Base-by-base conservation (phyloP, 2,888 invertebrate genomes). In the Troglohyphantes excavatus region DNA sequence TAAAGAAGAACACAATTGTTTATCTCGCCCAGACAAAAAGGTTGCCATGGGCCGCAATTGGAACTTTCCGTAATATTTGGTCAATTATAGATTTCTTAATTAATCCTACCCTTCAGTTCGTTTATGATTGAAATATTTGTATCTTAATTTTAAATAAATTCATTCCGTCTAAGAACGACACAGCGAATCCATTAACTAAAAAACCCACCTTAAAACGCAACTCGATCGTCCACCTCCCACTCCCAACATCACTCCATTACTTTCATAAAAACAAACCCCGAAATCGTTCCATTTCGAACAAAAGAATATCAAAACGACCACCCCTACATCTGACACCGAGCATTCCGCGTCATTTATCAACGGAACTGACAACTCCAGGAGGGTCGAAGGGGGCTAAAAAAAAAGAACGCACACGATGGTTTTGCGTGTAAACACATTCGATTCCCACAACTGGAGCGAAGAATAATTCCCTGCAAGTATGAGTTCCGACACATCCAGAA, bases 251-350 rank as follows among this genome's bases (percentile, higher is more conserved):
- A 53, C 17, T 53, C 53, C 17, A n/a, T 53, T n/a, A 53, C 53
- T 53, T 53, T 5, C 9, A 39, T n/a, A 13, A 53, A 53, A 53
- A 53, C n/a, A 53, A 53, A 53, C 13, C n/a, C n/a, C 9, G 13
- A 53, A 13, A n/a, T 5, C 53, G 53, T n/a, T 53, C 53, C 53
- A 39, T 53, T 53, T n/a, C 53, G 1, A 39, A 39, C 9, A 53
- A 53, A 53, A 53, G 53, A 53, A n/a, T 53, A n/a, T n/a, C 17
- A 17, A 53, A 53, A n/a, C 13, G 13, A 53, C 53, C n/a, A 13
- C n/a, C 53, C 53, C 53, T 17, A 53, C 53, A 53, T 53, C 53
- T 53, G 53, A 53, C 53, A 53, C 53, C 53, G 53, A 53, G 53
- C 53, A 53, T 53, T 53, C n/a, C 17, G 53, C 7, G 17, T 17